Conservation (phyloP, 2,113 vertebrate genomes). For the Amphilophus citrinellus region DNA sequence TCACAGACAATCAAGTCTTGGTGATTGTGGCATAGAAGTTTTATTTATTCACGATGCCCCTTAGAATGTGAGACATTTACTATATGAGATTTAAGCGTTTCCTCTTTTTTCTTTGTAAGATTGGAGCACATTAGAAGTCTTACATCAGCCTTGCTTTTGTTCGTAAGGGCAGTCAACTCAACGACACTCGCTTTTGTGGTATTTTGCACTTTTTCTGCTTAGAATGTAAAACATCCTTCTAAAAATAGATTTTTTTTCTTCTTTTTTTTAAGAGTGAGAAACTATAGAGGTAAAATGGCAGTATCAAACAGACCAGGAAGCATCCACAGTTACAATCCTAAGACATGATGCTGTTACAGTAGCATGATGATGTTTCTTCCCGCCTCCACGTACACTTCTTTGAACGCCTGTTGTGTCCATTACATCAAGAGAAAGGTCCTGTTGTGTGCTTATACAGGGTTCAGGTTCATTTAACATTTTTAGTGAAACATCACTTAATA, state of each 20-base stretch:
- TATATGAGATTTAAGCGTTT: conserved; percentile 37
- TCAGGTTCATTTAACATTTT: conserved; percentile 65
- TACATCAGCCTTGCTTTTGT: conserved; percentile 27
- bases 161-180: conserved; percentile 2
- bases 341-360: conserved; percentile 15
- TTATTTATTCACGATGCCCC: conserved; percentile 58
- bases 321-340: neutral
- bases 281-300: conserved; percentile 12
- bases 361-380: conserved; percentile 23
- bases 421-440: conserved; percentile 5
- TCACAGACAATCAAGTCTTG: conserved; percentile 77
- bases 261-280: conserved; percentile 5
- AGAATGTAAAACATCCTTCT: conserved; percentile 67
- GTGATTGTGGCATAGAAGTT: conserved; percentile 72
- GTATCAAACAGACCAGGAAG: conserved; percentile 1
- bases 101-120: conserved; percentile 36
- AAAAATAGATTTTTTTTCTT: neutral
- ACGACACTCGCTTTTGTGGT: conserved; percentile 50
- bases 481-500: conserved; percentile 78
- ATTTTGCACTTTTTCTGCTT: conserved; percentile 74
- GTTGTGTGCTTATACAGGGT: neutral
- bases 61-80: conserved; percentile 58
- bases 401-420: neutral
- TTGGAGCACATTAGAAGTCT: conserved; percentile 22
- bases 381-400: neutral